These are phyloP conservation scores for Ceratitis capitata DNA, from an alignment of 1,140 invertebrate genomes.

Conservation along the genomic window DNA sequence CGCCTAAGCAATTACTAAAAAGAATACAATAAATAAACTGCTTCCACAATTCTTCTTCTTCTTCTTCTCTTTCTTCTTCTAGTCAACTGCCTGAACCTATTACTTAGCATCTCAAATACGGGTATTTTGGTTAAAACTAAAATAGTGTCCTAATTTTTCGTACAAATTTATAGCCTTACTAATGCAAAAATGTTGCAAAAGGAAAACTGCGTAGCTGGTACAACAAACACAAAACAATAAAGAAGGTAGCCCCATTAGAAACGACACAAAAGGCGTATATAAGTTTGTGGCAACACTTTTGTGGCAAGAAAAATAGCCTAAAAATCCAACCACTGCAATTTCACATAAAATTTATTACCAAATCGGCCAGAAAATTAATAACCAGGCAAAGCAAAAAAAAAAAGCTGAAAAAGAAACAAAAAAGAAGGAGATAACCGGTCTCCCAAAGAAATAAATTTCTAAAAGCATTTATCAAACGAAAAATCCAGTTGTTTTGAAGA, in stretches of 20 bases:
- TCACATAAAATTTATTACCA: slow-evolving; percentile 19
- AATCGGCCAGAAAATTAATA: slow-evolving; percentile 31
- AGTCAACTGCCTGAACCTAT: neutral
- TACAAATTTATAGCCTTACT: neutral
- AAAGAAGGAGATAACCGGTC: neutral
- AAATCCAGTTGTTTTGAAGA: neutral
- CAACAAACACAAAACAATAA: neutral
- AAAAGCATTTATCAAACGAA: slow-evolving; percentile 12
- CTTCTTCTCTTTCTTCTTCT: too few species aligned
- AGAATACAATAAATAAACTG: too few species aligned
- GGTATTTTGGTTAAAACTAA: too few species aligned
- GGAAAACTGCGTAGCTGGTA: neutral
- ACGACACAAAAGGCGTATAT: neutral
- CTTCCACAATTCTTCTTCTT: too few species aligned
- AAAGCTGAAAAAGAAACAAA: too few species aligned
- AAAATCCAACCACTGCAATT: slow-evolving; percentile 27
- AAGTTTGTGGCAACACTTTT: slow-evolving; percentile 33
- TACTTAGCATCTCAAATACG: neutral
- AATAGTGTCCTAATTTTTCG: neutral
- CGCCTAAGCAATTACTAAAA: neutral
- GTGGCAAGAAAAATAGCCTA: neutral
- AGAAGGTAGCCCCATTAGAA: neutral
- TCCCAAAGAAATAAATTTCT: slow-evolving; percentile 1
- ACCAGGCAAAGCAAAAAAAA: too few species aligned
- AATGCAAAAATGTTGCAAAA: neutral